Evolutionary conservation across 2,797 vertebrate genomes (phyloP).

Genomic region (Pantherophis alleghaniensis): DNA sequence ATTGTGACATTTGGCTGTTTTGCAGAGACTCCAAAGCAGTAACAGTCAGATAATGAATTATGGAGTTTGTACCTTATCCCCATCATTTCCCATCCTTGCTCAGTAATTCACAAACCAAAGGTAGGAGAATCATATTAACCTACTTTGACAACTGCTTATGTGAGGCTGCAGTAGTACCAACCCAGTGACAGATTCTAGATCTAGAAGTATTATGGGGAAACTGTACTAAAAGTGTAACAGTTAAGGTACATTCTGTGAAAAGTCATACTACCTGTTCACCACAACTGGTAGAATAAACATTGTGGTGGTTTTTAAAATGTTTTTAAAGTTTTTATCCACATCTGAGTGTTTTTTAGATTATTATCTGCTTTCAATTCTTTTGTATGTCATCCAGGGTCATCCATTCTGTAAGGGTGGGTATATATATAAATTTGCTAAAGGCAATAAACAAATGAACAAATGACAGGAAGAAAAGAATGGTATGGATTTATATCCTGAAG

Average conservation of each 20-base stretch:
- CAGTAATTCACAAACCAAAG: slow-evolving; percentile 46
- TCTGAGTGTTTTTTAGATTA: background rate
- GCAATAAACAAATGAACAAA: background rate
- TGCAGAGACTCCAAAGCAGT: slow-evolving; percentile 59
- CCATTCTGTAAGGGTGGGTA: background rate
- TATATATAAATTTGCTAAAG: background rate
- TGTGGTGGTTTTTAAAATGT: background rate
- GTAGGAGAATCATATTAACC: slow-evolving; percentile 48
- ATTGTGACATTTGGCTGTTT: slow-evolving; percentile 50
- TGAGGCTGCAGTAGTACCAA: slow-evolving; percentile 25
- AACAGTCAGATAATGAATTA: slow-evolving; percentile 45
- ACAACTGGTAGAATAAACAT: background rate
- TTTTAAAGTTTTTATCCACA: background rate
- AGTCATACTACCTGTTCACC: background rate
- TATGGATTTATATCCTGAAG: background rate
- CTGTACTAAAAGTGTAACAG: background rate
- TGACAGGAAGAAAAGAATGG: background rate
- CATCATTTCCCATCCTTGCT: slow-evolving; percentile 45
- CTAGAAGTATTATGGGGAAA: background rate
- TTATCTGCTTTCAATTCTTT: background rate
- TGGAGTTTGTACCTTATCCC: slow-evolving; percentile 46
- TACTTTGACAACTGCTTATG: background rate
- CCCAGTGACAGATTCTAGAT: slow-evolving; percentile 39
- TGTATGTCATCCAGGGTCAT: background rate
- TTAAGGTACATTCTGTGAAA: background rate